Evolutionary conservation across 2,113 vertebrate species (phyloP), one percentile per base, ranked within the genome.

Genomic region (Cercopithecus mona): DNA sequence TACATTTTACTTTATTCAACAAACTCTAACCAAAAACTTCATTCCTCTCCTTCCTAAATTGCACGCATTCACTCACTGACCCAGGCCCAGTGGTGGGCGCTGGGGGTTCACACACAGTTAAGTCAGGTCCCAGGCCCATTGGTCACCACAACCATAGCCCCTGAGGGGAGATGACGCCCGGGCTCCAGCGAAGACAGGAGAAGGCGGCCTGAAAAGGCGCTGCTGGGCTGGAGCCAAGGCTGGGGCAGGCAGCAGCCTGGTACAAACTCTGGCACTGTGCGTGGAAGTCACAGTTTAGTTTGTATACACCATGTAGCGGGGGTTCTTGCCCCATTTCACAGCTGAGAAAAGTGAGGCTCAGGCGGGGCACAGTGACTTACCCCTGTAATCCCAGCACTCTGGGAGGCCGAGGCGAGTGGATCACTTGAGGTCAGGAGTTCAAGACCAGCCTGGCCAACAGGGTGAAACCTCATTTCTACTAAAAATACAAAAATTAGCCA

Each of bases 241-340:
- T 25, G n/a, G 30, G 48, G 18, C 45, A 6, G 9, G 6, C 3
- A 5, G 43, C 73, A 30, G 10, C 52, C 52, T 18, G 38, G 5
- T n/a, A 18, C 1, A 27, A 13, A 8, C 30, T 57, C 14, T 3
- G 16, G 30, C 20, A 1, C n/a, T 17, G 30, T 0, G 0, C 0
- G 22, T 0, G 0, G 35, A 9, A 6, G 16, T 55, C 52, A 4
- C 0, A 1, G 57, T 57, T 5, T 61, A 9, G 59, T 61, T 61
- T 25, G 22, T 25, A 61, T 23, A 61, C 35, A 22, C 38, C 70
- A 57, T 1, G 1, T 23, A 32, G 64, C 50, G 22, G 23, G 40
- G 38, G 13, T 3, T 17, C 18, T 17, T 10, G 27, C 12, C 22
- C 55, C 43, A 52, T 23, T 40, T 73, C 13, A 43, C 16, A 52